Conservation (phyloP, 2,113 vertebrate species). For the Rhagologus leucostigma region DNA sequence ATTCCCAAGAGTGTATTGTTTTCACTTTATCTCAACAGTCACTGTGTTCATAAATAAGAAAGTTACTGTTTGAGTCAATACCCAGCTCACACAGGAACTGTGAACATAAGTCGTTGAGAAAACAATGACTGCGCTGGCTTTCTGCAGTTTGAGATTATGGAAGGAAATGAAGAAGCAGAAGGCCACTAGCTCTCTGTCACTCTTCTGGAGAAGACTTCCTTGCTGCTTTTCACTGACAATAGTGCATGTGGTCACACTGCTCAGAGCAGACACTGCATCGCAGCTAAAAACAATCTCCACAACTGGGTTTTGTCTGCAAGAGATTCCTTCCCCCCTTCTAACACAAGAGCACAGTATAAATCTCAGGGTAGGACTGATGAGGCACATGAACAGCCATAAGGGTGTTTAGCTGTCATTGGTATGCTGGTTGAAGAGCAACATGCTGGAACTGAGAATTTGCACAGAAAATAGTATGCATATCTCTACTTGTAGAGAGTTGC, state of each 20-base stretch:
- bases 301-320: not conserved
- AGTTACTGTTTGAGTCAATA: constrained; percentile 4
- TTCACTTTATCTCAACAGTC: constrained; percentile 25
- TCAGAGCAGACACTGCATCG: not conserved
- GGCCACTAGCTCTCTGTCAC: not conserved
- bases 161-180: not conserved
- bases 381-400: not conserved
- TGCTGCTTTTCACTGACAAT: not conserved
- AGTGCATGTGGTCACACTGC: not conserved
- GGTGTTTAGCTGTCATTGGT: not conserved
- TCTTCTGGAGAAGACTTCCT: not conserved
- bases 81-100: not conserved
- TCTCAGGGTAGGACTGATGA: not conserved
- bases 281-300: not conserved
- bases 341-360: not conserved
- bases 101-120: not conserved
- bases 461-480: not conserved
- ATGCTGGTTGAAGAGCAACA: not conserved
- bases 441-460: not conserved
- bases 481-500: not conserved
- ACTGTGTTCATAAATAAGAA: constrained; percentile 22
- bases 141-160: not conserved
- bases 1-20: not conserved
- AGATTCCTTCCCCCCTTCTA: not conserved
- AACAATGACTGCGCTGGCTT: not conserved